A percentile compares a stretch with the other conserved stretches of the same genome.
Conservation (phyloP, 2,113 vertebrate genomes). For the Lepus europaeus region DNA sequence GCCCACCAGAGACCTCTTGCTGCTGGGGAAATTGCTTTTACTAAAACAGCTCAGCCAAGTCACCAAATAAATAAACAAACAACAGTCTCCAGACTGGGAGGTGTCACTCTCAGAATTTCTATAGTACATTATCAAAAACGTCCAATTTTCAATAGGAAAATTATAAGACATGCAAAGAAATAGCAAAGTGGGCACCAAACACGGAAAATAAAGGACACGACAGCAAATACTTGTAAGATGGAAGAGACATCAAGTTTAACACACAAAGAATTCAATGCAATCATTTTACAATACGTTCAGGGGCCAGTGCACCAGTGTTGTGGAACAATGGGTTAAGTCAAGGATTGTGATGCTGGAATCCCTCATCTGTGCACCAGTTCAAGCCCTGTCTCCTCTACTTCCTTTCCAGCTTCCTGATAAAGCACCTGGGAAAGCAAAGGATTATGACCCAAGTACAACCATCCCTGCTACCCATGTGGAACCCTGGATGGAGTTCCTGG, state of each 20-base stretch:
- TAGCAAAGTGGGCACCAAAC: not conserved
- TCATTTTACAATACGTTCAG: not conserved
- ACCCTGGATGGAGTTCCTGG: too few relatives aligned
- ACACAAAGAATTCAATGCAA: not conserved
- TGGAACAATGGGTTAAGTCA: too few relatives aligned
- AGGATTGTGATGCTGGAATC: too few relatives aligned
- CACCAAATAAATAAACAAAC: not conserved
- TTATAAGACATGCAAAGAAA: not conserved
- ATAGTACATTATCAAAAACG: not conserved
- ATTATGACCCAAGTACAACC: too few relatives aligned
- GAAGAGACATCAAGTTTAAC: not conserved
- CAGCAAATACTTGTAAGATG: not conserved
- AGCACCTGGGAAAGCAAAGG: too few relatives aligned
- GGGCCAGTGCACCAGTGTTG: too few relatives aligned
- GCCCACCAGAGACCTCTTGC: not conserved
- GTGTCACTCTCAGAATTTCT: not conserved
- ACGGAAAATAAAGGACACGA: conserved; percentile 1
- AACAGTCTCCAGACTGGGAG: not conserved
- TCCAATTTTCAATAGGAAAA: not conserved
- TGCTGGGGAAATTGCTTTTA: not conserved
- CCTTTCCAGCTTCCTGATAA: too few relatives aligned
- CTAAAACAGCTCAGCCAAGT: not conserved
- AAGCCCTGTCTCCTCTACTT: too few relatives aligned
- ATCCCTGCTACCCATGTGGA: too few relatives aligned
- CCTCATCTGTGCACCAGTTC: too few relatives aligned